Base-by-base conservation (phyloP, 2,797 vertebrate species). In the Lates japonicus region DNA sequence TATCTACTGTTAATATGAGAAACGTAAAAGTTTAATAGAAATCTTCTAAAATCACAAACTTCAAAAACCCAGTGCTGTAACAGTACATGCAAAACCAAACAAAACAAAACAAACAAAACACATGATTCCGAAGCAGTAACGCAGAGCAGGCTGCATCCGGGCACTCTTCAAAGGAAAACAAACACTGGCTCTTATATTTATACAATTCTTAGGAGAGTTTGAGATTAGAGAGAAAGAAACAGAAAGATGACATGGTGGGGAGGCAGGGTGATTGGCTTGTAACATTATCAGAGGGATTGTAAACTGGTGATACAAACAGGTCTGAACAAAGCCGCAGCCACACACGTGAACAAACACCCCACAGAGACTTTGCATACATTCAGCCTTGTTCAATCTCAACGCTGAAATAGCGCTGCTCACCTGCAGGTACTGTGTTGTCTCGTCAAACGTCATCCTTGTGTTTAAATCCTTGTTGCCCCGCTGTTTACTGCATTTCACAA, bases 241-340 rank as follows among this genome's bases (percentile, higher is more conserved):
- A 59, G 22, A 48, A 52, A 65, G 75, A 82, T 70, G 62, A 82
- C 80, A 77, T 52, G 58, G 22, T n/a, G 22, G 22, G 33, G 8
- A 14, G 54, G 19, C 7, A 19, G 51, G 66, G 62, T 48, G 65
- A 54, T 42, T 84, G 64, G 77, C 57, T 78, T 57, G 66, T 82
- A 81, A 92, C 91, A 92, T 84, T 84, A 91, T 92, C 91, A 90
- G 77, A 90, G 91, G 90, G 91, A 91, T 83, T 90, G 92, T 93
- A 81, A 84, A 79, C 80, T 60, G 62, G 78, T 84, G 85, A 90
- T 84, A 80, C 79, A 90, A 87, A 87, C 90, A 84, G 80, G 87
- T 83, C 76, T 69, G 64, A 90, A 90, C 91, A 92, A 90, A 85
- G 84, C 33, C 29, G 8, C 46, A 83, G 48, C 80, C 60, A 35